Evolutionary conservation across 2,888 invertebrate species (phyloP).

Genomic region (Hipparchia sbordonii): DNA sequence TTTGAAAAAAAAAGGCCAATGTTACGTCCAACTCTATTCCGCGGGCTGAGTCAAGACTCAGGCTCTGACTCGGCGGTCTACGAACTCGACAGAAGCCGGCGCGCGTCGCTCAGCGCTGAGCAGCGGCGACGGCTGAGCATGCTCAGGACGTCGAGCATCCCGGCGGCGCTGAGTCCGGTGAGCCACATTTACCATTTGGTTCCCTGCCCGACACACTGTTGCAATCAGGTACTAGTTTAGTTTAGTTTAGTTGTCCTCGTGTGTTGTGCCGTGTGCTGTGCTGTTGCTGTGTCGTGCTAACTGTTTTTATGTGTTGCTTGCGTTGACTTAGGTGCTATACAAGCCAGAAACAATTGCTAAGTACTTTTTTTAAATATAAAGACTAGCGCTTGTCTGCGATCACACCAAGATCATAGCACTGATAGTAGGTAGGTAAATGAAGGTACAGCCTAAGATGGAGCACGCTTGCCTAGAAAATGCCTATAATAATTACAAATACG

Average conservation of each 20-base stretch:
- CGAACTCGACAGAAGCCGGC: slow-evolving; percentile 75
- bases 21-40: slow-evolving; percentile 70
- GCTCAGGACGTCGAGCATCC: slow-evolving; percentile 69
- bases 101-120: slow-evolving; percentile 73
- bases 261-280: slow-evolving; percentile 28
- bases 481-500: too few relatives aligned
- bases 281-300: slow-evolving; percentile 24
- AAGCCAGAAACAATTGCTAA: too few relatives aligned
- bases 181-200: slow-evolving; percentile 83
- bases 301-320: slow-evolving; percentile 17
- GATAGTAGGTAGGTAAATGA: too few relatives aligned
- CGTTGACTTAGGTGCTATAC: too few relatives aligned
- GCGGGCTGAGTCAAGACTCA: slow-evolving; percentile 65
- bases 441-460: too few relatives aligned
- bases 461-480: too few relatives aligned
- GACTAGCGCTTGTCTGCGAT: too few relatives aligned
- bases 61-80: slow-evolving; percentile 61
- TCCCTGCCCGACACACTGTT: slow-evolving; percentile 81
- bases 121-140: slow-evolving; percentile 72
- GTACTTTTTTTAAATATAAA: too few relatives aligned
- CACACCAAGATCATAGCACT: too few relatives aligned
- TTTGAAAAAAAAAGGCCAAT: slow-evolving; percentile 45
- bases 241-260: slow-evolving; percentile 35
- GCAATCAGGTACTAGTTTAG: slow-evolving; percentile 69
- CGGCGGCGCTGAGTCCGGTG: slow-evolving; percentile 74